Evolutionary conservation across 2,888 invertebrate genomes (phyloP).

Genomic region (Ommatoiulus sabulosus): DNA sequence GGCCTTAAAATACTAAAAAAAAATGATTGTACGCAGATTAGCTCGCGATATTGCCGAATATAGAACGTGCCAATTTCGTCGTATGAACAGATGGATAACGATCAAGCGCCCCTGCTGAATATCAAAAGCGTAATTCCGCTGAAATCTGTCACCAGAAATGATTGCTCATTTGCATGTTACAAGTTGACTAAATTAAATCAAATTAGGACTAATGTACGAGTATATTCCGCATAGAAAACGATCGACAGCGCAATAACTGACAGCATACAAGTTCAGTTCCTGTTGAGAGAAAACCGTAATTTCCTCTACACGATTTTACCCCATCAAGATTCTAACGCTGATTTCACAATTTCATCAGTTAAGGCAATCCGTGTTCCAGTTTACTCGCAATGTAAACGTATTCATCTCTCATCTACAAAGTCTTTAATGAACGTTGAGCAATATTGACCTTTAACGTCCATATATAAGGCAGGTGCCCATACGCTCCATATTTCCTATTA

Average conservation of each 20-base stretch:
- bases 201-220: neutral
- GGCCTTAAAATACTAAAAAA: too few relatives aligned
- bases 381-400: too few relatives aligned
- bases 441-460: too few relatives aligned
- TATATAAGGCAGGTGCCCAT: too few relatives aligned
- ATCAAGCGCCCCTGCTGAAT: neutral
- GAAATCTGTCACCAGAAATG: slow-evolving; percentile 13
- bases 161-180: slow-evolving; percentile 9
- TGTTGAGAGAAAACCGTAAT: neutral
- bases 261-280: neutral
- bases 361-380: neutral
- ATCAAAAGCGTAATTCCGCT: neutral
- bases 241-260: neutral
- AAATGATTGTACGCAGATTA: neutral
- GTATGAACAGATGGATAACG: neutral
- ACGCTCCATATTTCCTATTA: too few relatives aligned
- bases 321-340: neutral
- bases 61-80: neutral
- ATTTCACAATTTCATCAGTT: neutral
- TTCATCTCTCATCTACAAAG: too few relatives aligned
- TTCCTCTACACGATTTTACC: neutral
- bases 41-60: neutral
- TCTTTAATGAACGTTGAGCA: too few relatives aligned
- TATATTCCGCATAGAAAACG: neutral
- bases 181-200: slow-evolving; percentile 17